Evolutionary conservation across 2,113 vertebrate species (phyloP).

Genomic region (Oryzias celebensis): DNA sequence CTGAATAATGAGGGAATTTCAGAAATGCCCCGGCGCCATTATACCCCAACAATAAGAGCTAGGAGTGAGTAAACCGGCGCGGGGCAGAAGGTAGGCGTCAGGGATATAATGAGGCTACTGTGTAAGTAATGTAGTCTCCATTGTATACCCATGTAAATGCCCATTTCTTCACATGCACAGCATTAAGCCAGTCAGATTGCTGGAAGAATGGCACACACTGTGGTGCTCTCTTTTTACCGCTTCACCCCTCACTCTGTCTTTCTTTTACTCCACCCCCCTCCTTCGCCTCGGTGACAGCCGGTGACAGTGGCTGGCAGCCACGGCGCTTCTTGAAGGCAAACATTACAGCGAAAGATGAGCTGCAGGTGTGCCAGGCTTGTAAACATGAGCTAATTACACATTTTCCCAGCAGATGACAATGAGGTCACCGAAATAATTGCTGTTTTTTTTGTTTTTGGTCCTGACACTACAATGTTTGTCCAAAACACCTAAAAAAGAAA

Average conservation of each 20-base stretch:
- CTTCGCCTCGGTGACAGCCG: conserved; percentile 85
- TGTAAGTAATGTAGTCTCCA: conserved; percentile 93
- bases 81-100: conserved; percentile 93
- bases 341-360: conserved; percentile 92
- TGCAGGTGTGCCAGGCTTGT: conserved; percentile 95
- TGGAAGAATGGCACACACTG: conserved; percentile 89
- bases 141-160: conserved; percentile 96
- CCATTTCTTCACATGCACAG: conserved; percentile 93
- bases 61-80: conserved; percentile 89
- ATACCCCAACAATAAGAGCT: conserved; percentile 97
- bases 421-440: conserved; percentile 98
- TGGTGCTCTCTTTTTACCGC: conserved; percentile 54
- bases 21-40: conserved; percentile 96
- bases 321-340: conserved; percentile 89
- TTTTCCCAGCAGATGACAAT: conserved; percentile 94
- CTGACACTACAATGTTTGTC: conserved; percentile 4
- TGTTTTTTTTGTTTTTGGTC: conserved; percentile 74
- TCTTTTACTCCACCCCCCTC: neutral
- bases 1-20: conserved; percentile 99
- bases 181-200: conserved; percentile 94
- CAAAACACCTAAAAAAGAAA: neutral
- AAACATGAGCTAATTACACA: conserved; percentile 96
- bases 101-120: conserved; percentile 96
- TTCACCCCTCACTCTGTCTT: conserved; percentile 54
- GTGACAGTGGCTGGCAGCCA: conserved; percentile 88